Evolutionary conservation across 2,113 vertebrate species (phyloP).

Genomic region (Lucifuga dentata): DNA sequence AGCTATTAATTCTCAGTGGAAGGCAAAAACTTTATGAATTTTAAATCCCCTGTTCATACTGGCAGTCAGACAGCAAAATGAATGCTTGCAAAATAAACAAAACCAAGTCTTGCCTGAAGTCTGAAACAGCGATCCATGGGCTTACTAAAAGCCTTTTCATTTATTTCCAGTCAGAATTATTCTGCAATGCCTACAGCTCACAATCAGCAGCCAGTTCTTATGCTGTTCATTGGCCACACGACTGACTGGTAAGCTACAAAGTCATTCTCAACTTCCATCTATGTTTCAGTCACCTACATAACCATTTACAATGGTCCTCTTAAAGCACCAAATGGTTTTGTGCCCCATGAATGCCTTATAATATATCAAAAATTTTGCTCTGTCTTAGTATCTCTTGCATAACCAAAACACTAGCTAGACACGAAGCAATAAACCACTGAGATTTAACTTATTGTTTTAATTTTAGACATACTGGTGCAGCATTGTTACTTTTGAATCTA

Average conservation of each 20-base stretch:
- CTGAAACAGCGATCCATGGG: slow-evolving; percentile 17
- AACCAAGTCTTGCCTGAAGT: no score
- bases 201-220: slow-evolving; percentile 21
- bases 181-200: slow-evolving; percentile 23
- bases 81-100: slow-evolving; percentile 26
- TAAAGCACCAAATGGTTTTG: slow-evolving; percentile 2
- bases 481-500: no score
- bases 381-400: not conserved
- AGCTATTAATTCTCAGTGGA: slow-evolving; percentile 4
- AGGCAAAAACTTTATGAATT: slow-evolving; percentile 31
- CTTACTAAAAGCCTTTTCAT: slow-evolving; percentile 42
- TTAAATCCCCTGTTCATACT: slow-evolving; percentile 40
- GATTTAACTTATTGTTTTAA: slow-evolving; percentile 13
- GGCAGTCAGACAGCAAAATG: slow-evolving; percentile 17
- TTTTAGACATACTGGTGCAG: no score
- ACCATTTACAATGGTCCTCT: not conserved
- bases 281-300: slow-evolving; percentile 12
- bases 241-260: slow-evolving; percentile 10
- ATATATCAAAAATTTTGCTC: not conserved
- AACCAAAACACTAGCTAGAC: slow-evolving; percentile 8
- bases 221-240: slow-evolving; percentile 2
- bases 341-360: not conserved
- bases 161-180: slow-evolving; percentile 34
- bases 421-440: not conserved
- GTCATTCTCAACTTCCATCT: slow-evolving; percentile 17